These are phyloP conservation scores for Lethenteron reissneri DNA, from an alignment of 2,113 vertebrate genomes.

Conservation along the genomic window DNA sequence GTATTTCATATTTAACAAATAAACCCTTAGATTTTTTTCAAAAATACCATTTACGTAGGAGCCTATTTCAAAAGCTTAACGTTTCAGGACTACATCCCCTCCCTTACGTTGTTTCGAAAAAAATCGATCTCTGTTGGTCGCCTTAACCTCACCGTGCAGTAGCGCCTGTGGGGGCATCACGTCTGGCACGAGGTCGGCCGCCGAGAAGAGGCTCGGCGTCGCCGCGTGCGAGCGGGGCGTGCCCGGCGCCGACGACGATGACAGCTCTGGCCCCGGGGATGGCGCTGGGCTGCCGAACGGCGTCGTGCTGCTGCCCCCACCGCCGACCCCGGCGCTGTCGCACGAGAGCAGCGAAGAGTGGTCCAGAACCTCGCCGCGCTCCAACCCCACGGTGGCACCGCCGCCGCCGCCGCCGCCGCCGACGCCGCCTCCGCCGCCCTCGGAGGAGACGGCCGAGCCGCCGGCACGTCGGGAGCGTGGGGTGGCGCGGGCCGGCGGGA, in stretches of 20 bases:
- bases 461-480: constrained; percentile 15
- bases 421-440: constrained; percentile 18
- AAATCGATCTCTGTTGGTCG: background rate
- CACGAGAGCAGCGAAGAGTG: constrained; percentile 88
- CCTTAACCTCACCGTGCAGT: constrained; percentile 54
- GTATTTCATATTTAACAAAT: too few species aligned
- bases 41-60: too few species aligned
- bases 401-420: constrained; percentile 28
- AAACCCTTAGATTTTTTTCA: too few species aligned
- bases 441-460: too few species aligned
- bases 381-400: constrained; percentile 40
- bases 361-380: constrained; percentile 82
- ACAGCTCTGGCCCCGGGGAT: constrained; percentile 48
- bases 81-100: too few species aligned
- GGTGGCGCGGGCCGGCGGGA: constrained; percentile 30
- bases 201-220: constrained; percentile 71
- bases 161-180: constrained; percentile 83
- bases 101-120: too few species aligned
- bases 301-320: constrained; percentile 20
- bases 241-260: constrained; percentile 58
- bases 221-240: constrained; percentile 78
- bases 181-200: constrained; percentile 82
- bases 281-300: constrained; percentile 78
- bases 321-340: constrained; percentile 17
- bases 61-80: too few species aligned